Evolutionary conservation across 2,113 vertebrate genomes (phyloP).

Genomic region (Malurus elegans): DNA sequence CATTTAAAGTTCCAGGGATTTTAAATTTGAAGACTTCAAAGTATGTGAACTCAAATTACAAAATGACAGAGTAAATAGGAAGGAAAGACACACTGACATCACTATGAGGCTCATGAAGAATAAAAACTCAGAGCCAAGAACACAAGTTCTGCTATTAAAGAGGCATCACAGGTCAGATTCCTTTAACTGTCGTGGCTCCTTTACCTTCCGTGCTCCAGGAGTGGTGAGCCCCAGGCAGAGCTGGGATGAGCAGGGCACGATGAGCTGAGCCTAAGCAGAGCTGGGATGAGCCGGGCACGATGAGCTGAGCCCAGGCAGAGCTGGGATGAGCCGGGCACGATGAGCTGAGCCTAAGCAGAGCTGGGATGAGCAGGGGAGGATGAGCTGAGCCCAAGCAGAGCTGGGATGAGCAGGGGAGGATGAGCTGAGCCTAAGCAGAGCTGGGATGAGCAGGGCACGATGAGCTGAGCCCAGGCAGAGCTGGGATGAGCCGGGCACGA

Average conservation of each 20-base stretch:
- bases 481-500: too few relatives aligned
- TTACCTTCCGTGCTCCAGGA: background rate
- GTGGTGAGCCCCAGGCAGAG: background rate
- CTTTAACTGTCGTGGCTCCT: background rate
- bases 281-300: too few relatives aligned
- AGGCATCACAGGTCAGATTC: background rate
- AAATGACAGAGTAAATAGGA: background rate
- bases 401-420: too few relatives aligned
- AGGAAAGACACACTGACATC: background rate
- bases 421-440: too few relatives aligned
- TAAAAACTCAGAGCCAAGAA: background rate
- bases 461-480: background rate
- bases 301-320: background rate
- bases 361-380: too few relatives aligned
- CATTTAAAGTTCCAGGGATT: background rate
- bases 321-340: background rate
- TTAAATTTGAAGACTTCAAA: background rate
- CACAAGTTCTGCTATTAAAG: background rate
- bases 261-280: too few relatives aligned
- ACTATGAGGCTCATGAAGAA: fast-evolving
- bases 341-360: background rate
- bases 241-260: background rate
- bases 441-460: too few relatives aligned
- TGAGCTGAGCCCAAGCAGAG: too few relatives aligned
- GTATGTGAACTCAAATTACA: background rate